phyloP scores from a whole-genome alignment of 1,140 invertebrate species.

The Idris sp. region DNA sequence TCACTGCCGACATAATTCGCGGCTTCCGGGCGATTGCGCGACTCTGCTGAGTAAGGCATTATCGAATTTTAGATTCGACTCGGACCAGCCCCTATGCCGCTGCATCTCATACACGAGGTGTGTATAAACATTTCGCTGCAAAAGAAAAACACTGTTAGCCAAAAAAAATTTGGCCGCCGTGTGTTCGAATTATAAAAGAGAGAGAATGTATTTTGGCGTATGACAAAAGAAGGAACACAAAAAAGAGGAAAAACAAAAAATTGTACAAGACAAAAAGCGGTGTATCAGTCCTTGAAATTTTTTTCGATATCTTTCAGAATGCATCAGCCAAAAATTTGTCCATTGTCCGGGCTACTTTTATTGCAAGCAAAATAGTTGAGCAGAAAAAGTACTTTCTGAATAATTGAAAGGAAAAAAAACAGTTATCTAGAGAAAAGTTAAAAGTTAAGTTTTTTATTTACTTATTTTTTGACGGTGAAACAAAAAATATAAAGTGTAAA shows the following conservation, averaged over 20 bases:
- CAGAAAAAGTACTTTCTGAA: no score
- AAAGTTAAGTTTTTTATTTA: no score
- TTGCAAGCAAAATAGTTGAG: no score
- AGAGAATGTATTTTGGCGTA: conserved; percentile 28
- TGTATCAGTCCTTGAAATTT: conserved; percentile 14
- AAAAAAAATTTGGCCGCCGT: conserved; percentile 55
- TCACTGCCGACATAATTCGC: conserved; percentile 70
- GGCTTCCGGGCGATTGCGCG: conserved; percentile 73
- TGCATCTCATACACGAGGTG: conserved; percentile 42
- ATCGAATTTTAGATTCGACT: conserved; percentile 77
- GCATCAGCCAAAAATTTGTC: no score
- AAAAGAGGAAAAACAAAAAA: conserved; percentile 5
- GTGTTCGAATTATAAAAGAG: conserved; percentile 61
- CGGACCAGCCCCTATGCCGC: conserved; percentile 65
- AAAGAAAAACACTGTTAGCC: conserved; percentile 49
- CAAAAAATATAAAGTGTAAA: no score
- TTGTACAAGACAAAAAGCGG: neutral
- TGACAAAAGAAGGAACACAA: no score
- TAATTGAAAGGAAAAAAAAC: no score
- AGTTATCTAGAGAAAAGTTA: no score
- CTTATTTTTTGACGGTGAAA: no score
- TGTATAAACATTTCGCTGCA: conserved; percentile 70
- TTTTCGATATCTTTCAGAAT: conserved; percentile 8
- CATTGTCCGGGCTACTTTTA: no score
- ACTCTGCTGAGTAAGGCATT: conserved; percentile 73